Conservation (phyloP, 1,140 invertebrate species). For the Ceratina calcarata region DNA sequence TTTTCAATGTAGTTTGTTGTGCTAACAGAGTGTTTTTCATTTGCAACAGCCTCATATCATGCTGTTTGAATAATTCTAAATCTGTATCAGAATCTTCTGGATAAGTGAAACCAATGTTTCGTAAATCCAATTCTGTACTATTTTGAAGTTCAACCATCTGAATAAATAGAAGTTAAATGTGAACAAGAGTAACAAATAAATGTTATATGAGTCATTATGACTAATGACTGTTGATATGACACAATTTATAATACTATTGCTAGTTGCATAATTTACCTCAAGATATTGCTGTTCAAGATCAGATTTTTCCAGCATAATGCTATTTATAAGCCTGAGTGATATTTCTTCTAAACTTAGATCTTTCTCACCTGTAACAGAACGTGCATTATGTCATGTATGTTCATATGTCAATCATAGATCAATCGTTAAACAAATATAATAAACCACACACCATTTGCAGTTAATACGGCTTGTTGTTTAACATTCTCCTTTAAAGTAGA, state of each 20-base stretch:
- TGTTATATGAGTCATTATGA: slow-evolving; percentile 22
- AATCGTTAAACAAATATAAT: slow-evolving; percentile 77
- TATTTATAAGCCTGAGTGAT: slow-evolving; percentile 86
- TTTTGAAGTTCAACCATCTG: slow-evolving; percentile 84
- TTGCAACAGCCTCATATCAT: slow-evolving; percentile 83
- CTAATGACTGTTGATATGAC: no score
- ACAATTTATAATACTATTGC: background rate
- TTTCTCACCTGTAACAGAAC: slow-evolving; percentile 67
- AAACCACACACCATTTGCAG: slow-evolving; percentile 65
- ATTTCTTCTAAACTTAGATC: slow-evolving; percentile 89
- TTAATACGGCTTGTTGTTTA: slow-evolving; percentile 69
- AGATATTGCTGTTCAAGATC: slow-evolving; percentile 85
- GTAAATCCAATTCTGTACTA: slow-evolving; percentile 80
- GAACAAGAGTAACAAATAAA: background rate
- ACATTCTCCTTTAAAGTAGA: slow-evolving; percentile 7
- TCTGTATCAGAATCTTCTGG: slow-evolving; percentile 83
- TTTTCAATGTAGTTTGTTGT: slow-evolving; percentile 85
- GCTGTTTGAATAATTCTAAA: slow-evolving; percentile 84
- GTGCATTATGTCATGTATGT: background rate
- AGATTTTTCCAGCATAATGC: slow-evolving; percentile 84
- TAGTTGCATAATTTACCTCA: slow-evolving; percentile 70
- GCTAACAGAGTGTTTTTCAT: slow-evolving; percentile 83
- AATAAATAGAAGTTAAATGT: slow-evolving; percentile 23
- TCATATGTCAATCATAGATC: slow-evolving; percentile 69
- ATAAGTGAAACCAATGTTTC: slow-evolving; percentile 85